phyloP scores from a whole-genome alignment of 2,888 invertebrate genomes.

The Drosophila mimetica region DNA sequence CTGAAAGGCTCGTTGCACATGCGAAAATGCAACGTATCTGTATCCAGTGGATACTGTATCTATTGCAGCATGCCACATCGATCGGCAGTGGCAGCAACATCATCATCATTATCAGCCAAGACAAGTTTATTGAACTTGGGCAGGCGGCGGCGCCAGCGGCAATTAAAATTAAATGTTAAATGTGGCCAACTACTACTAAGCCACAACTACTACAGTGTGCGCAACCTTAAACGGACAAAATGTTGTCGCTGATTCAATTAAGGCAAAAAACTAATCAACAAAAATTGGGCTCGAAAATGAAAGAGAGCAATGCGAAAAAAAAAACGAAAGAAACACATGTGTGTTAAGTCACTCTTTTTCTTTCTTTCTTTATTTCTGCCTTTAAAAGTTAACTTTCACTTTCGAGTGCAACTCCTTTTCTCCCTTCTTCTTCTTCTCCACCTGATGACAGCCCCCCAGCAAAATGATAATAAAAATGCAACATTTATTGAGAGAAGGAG shows the following conservation, averaged over 20 bases:
- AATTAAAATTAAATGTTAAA: conserved; percentile 72
- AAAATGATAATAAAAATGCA: conserved; percentile 75
- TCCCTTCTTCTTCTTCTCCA: conserved; percentile 20
- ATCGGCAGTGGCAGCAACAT: conserved; percentile 25
- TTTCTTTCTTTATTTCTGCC: conserved; percentile 9
- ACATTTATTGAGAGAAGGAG: conserved; percentile 66
- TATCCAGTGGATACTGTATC: conserved; percentile 58
- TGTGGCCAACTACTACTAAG: conserved; percentile 19
- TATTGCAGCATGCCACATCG: conserved; percentile 60
- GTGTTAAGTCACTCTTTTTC: conserved; percentile 14
- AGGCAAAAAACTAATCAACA: conserved; percentile 43
- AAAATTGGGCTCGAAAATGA: conserved; percentile 33
- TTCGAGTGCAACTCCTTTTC: conserved; percentile 54
- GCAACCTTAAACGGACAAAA: conserved; percentile 40
- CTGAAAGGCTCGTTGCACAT: conserved; percentile 63
- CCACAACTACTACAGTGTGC: conserved; percentile 5
- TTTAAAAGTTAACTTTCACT: conserved; percentile 72
- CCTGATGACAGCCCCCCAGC: conserved; percentile 48
- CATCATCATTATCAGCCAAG: conserved; percentile 32
- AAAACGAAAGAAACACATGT: conserved; percentile 22
- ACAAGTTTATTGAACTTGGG: conserved; percentile 72
- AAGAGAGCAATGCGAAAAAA: neutral
- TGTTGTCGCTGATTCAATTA: conserved; percentile 70
- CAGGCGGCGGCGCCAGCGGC: conserved; percentile 62
- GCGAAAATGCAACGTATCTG: conserved; percentile 62